Evolutionary conservation across 2,797 vertebrate genomes (phyloP).

Genomic region (Karalla daura): DNA sequence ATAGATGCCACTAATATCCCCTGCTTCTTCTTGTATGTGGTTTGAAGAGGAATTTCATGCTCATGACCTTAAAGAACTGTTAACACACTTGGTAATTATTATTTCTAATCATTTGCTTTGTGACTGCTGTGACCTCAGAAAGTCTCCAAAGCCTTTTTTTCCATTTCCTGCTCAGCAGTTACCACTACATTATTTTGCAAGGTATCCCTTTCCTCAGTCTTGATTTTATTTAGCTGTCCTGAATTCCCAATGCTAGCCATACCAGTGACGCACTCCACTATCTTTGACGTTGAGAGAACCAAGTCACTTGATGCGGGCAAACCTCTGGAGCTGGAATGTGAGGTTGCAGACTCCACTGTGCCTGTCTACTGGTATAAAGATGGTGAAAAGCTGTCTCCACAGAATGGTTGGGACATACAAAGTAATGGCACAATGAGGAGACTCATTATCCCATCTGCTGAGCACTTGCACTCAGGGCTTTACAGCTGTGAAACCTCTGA

Average conservation of each 20-base stretch:
- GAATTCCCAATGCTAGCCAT: conserved; percentile 82
- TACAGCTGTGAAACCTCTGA: conserved; percentile 84
- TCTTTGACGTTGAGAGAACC: conserved; percentile 81
- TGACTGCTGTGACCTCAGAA: conserved; percentile 49
- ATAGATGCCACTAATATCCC: conserved; percentile 75
- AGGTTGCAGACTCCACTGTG: conserved; percentile 85
- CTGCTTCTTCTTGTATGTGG: conserved; percentile 67
- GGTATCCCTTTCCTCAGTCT: conserved; percentile 59
- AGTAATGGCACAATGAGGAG: conserved; percentile 82
- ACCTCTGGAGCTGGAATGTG: conserved; percentile 86
- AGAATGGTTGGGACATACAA: conserved; percentile 83
- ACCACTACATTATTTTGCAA: conserved; percentile 59
- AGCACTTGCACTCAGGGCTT: conserved; percentile 85
- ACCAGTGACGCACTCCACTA: conserved; percentile 75
- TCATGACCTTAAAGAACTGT: conserved; percentile 47
- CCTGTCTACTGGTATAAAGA: conserved; percentile 88
- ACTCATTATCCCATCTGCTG: conserved; percentile 83
- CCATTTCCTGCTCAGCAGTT: conserved; percentile 56
- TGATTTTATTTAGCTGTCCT: conserved; percentile 78
- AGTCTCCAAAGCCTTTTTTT: conserved; percentile 51
- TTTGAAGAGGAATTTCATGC: conserved; percentile 60
- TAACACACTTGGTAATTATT: conserved; percentile 32
- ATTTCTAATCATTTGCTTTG: conserved; percentile 44
- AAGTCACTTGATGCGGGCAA: conserved; percentile 83
- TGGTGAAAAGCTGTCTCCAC: conserved; percentile 78